Conservation (phyloP, 2,797 vertebrate species). For the Tiaroga cobitis region DNA sequence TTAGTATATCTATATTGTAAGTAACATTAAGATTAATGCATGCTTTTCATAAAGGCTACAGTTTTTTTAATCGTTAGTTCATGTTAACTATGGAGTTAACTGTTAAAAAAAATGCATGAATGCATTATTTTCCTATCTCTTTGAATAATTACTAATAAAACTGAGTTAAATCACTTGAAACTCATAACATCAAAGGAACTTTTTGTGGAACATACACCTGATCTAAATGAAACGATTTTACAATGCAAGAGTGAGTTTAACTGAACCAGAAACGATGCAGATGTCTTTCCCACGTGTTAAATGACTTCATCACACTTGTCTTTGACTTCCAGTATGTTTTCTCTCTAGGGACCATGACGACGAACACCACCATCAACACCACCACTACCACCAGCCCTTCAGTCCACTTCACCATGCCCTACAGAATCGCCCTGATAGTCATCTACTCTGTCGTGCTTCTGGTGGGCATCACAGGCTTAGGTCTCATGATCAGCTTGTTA, state of each 20-base stretch:
- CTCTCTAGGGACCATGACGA: not conserved
- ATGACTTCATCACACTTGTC: not conserved
- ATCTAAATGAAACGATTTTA: not conserved
- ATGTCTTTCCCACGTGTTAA: not conserved
- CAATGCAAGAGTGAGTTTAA: not conserved
- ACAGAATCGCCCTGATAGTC: constrained; percentile 60
- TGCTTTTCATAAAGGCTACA: not conserved
- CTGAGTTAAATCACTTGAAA: too few species aligned
- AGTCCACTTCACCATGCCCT: rapidly evolving
- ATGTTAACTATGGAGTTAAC: not conserved
- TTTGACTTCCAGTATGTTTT: constrained; percentile 13
- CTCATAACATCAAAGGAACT: too few species aligned
- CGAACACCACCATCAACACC: not conserved
- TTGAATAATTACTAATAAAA: too few species aligned
- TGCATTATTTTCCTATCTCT: too few species aligned
- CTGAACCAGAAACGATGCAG: not conserved
- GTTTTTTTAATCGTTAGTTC: not conserved
- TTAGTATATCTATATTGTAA: not conserved
- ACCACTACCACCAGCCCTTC: rapidly evolving
- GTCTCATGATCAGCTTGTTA: constrained; percentile 78
- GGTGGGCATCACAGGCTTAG: constrained; percentile 77
- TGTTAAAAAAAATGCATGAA: too few species aligned
- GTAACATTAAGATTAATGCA: not conserved
- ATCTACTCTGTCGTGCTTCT: constrained; percentile 79
- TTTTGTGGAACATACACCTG: not conserved